Evolutionary conservation across 2,888 invertebrate species (phyloP).

Genomic region (Cetonia aurata): DNA sequence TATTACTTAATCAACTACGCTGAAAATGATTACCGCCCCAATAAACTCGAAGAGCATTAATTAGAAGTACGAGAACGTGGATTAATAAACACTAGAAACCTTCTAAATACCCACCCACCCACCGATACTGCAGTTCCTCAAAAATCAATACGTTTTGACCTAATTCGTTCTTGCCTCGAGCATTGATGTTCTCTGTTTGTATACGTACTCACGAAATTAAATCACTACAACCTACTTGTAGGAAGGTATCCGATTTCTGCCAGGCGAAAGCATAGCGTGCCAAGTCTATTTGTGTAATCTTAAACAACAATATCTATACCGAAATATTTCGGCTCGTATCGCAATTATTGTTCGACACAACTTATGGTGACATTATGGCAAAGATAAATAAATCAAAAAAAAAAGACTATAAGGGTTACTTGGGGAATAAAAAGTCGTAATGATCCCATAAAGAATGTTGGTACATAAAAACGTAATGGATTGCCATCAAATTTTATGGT

Average conservation of each 20-base stretch:
- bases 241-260: slow-evolving; percentile 10
- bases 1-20: too few relatives aligned
- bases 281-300: too few relatives aligned
- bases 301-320: too few relatives aligned
- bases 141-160: slow-evolving; percentile 38
- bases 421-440: slow-evolving; percentile 23
- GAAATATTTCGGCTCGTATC: too few relatives aligned
- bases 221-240: slow-evolving; percentile 19
- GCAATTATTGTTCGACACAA: too few relatives aligned
- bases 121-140: slow-evolving; percentile 28
- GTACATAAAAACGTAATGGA: slow-evolving; percentile 28
- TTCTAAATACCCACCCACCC: slow-evolving; percentile 3
- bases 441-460: slow-evolving; percentile 19
- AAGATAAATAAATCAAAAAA: too few relatives aligned
- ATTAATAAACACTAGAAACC: slow-evolving; percentile 28
- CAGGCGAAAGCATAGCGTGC: not conserved
- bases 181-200: slow-evolving; percentile 16
- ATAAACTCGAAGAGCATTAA: slow-evolving; percentile 6
- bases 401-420: too few relatives aligned
- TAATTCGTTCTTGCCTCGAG: slow-evolving; percentile 24
- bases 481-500: slow-evolving; percentile 29
- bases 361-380: too few relatives aligned
- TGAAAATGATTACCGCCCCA: too few relatives aligned
- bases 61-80: not conserved
- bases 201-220: slow-evolving; percentile 31